phyloP scores from a whole-genome alignment of 2,797 vertebrate genomes.

The Poeciliopsis turneri region DNA sequence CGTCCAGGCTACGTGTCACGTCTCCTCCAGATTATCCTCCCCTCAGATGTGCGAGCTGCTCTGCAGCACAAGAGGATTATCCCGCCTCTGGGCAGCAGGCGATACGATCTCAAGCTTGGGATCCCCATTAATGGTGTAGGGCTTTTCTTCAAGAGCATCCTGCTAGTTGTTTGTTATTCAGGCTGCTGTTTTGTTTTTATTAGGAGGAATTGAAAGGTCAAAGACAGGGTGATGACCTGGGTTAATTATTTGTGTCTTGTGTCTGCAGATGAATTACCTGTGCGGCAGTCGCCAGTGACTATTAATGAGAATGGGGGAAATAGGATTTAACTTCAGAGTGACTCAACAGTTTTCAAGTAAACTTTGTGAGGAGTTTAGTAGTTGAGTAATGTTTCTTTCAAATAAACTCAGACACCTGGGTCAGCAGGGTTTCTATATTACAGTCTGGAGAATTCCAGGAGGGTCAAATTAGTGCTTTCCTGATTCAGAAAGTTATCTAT shows the following conservation, averaged over 20 bases:
- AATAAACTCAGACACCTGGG: constrained; percentile 6
- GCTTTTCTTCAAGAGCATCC: constrained; percentile 13
- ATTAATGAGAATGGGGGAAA: constrained; percentile 4
- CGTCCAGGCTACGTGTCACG: constrained; percentile 42
- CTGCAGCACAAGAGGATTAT: constrained; percentile 65
- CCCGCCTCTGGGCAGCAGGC: constrained; percentile 33
- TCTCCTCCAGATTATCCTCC: constrained; percentile 67
- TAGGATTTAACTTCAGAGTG: background rate
- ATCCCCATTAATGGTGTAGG: constrained; percentile 21
- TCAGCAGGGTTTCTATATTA: background rate
- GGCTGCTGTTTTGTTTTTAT: constrained; percentile 12
- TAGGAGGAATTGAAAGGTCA: constrained; percentile 26
- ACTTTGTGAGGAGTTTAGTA: background rate
- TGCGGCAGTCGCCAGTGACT: background rate
- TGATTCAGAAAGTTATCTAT: background rate
- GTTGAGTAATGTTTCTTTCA: constrained; percentile 1
- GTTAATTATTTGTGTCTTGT: background rate
- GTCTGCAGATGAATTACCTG: constrained; percentile 13
- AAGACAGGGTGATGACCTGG: constrained; percentile 17
- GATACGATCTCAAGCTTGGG: constrained; percentile 38
- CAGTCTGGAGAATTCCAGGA: background rate
- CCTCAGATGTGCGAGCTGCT: constrained; percentile 64
- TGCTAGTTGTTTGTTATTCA: constrained; percentile 23
- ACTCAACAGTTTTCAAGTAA: background rate
- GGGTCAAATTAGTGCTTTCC: background rate